These are phyloP conservation scores for Urechis unicinctus DNA, from an alignment of 2,888 invertebrate species.

Conservation along the genomic window DNA sequence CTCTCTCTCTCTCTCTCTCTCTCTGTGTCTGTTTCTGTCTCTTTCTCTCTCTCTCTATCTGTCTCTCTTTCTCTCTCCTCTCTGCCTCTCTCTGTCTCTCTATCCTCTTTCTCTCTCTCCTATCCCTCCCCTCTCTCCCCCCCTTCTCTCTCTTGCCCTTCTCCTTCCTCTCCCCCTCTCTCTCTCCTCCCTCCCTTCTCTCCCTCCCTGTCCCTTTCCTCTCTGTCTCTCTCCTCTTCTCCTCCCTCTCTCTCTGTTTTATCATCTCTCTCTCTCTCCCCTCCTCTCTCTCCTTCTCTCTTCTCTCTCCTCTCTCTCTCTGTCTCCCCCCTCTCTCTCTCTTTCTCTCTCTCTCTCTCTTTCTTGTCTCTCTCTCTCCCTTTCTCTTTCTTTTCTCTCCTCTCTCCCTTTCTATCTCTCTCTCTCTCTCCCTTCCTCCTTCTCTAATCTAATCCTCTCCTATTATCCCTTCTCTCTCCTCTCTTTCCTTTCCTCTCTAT, in stretches of 20 bases:
- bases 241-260: not conserved
- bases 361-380: no score
- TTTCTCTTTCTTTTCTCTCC: no score
- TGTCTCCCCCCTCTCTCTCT: no score
- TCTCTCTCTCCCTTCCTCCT: no score
- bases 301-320: no score
- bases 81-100: slow-evolving; percentile 6
- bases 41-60: not conserved
- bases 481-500: no score
- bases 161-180: not conserved
- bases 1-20: slow-evolving; percentile 6
- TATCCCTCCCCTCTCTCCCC: slow-evolving; percentile 1
- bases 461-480: no score
- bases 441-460: no score
- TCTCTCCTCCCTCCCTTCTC: not conserved
- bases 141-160: not conserved
- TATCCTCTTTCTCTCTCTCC: slow-evolving; percentile 5
- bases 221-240: not conserved
- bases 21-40: slow-evolving; percentile 4
- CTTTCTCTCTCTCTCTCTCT: no score
- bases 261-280: no score
- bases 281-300: no score
- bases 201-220: not conserved
- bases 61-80: slow-evolving; percentile 4
- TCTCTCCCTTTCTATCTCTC: no score